phyloP scores from a whole-genome alignment of 2,888 invertebrate species.

The Exocentrus adspersus region DNA sequence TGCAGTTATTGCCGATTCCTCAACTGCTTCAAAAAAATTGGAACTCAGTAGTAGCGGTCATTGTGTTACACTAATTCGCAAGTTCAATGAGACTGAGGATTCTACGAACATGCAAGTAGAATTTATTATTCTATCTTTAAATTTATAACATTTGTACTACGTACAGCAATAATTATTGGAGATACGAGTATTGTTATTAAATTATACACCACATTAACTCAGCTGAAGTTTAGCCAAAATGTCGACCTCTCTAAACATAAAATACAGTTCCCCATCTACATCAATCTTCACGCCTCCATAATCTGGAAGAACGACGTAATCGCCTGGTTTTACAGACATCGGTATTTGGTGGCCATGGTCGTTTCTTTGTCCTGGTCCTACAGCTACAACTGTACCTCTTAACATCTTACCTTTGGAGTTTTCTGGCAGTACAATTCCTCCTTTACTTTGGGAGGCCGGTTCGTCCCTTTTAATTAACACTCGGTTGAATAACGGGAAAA shows the following conservation, averaged over 20 bases:
- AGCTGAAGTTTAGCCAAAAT: slow-evolving; percentile 84
- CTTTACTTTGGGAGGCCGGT: slow-evolving; percentile 45
- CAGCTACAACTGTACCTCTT: slow-evolving; percentile 52
- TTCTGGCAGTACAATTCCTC: slow-evolving; percentile 53
- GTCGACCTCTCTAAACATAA: slow-evolving; percentile 92
- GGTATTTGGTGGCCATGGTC: slow-evolving; percentile 83
- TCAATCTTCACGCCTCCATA: slow-evolving; percentile 96
- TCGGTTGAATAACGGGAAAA: slow-evolving; percentile 51
- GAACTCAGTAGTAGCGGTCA: no score
- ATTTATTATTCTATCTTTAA: no score
- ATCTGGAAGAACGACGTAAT: slow-evolving; percentile 93
- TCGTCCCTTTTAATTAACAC: slow-evolving; percentile 51
- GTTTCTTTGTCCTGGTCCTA: slow-evolving; percentile 50
- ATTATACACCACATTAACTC: neutral
- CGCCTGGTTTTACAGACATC: slow-evolving; percentile 84
- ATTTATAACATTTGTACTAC: no score
- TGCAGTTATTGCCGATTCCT: no score
- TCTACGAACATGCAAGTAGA: no score
- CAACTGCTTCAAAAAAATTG: no score
- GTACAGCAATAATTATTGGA: no score
- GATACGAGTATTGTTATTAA: no score
- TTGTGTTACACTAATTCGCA: no score
- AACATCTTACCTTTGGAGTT: slow-evolving; percentile 25
- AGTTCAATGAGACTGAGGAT: no score
- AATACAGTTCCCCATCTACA: slow-evolving; percentile 87